A percentile compares a stretch with the other conserved stretches of the same genome.
Conservation (phyloP, 2,797 vertebrate genomes). For the Pseudochirops cupreus region DNA sequence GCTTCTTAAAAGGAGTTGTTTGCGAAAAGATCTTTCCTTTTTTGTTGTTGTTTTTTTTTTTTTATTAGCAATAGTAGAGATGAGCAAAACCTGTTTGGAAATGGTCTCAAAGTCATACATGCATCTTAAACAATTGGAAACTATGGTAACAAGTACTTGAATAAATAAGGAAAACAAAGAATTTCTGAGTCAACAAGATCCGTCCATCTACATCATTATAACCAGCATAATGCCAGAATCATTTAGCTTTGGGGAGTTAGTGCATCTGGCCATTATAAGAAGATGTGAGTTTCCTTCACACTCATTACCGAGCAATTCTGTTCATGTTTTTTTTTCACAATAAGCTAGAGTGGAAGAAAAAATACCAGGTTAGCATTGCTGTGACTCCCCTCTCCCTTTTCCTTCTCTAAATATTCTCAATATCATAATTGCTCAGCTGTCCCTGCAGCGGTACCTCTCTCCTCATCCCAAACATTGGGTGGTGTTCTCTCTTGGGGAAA, state of each 20-base stretch:
- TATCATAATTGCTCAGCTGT: constrained; percentile 58
- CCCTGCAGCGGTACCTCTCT: constrained; percentile 50
- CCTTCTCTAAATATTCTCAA: constrained; percentile 59
- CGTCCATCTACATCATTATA: neutral
- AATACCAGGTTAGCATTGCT: constrained; percentile 40
- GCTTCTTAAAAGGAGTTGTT: neutral
- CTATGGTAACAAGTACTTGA: constrained; percentile 26
- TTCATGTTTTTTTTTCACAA: constrained; percentile 46
- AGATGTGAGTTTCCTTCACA: constrained; percentile 49
- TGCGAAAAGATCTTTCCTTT: neutral
- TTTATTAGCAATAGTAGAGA: neutral
- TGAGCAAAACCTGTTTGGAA: constrained; percentile 42
- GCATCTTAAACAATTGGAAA: constrained; percentile 49
- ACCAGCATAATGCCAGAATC: constrained; percentile 46
- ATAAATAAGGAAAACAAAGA: constrained; percentile 50
- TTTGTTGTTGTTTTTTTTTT: no score
- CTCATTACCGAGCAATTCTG: constrained; percentile 38
- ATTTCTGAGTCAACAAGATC: constrained; percentile 57
- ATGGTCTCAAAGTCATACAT: constrained; percentile 34
- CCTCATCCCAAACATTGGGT: constrained; percentile 68
- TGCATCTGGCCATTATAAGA: neutral
- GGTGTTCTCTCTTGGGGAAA: constrained; percentile 48
- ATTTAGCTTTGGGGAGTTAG: constrained; percentile 10
- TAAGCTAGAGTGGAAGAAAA: constrained; percentile 49
- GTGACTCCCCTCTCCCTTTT: neutral